Conservation (phyloP, 2,797 vertebrate genomes). For the Garrulus glandarius region DNA sequence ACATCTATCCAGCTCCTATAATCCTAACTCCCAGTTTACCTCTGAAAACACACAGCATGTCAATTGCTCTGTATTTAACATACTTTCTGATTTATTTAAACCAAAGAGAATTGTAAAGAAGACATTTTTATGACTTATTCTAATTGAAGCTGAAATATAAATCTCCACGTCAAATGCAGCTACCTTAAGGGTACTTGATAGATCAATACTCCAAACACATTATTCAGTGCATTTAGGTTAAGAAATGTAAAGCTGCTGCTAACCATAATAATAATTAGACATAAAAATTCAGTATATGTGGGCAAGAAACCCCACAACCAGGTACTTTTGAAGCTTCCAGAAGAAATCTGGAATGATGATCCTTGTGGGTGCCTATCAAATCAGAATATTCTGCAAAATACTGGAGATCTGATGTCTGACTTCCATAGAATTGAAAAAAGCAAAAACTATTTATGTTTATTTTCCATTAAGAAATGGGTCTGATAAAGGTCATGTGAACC, state of each 20-base stretch:
- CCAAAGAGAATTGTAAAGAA: not conserved
- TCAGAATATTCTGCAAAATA: not conserved
- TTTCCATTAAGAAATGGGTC: not conserved
- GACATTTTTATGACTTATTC: not conserved
- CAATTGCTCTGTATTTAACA: not conserved
- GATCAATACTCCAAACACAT: not conserved
- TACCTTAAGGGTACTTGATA: not conserved
- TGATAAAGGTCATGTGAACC: not conserved
- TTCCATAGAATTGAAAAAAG: not conserved
- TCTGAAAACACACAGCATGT: not conserved
- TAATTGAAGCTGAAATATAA: not conserved
- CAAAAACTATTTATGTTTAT: rapidly evolving
- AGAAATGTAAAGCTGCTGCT: not conserved
- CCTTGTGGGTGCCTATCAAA: not conserved
- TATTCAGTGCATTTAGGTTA: not conserved
- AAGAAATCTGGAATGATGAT: not conserved
- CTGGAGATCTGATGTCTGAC: not conserved
- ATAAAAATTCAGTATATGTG: not conserved
- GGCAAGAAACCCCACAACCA: not conserved
- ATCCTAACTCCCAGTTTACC: not conserved
- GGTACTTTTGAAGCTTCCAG: not conserved
- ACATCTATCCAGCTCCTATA: not conserved
- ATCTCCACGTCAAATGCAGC: not conserved
- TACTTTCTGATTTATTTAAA: not conserved
- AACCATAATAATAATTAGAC: not conserved